Percentiles rank a stretch among this genome's conserved stretches.
Conservation (phyloP, 2,797 vertebrate genomes). For the Hemibagrus guttatus region DNA sequence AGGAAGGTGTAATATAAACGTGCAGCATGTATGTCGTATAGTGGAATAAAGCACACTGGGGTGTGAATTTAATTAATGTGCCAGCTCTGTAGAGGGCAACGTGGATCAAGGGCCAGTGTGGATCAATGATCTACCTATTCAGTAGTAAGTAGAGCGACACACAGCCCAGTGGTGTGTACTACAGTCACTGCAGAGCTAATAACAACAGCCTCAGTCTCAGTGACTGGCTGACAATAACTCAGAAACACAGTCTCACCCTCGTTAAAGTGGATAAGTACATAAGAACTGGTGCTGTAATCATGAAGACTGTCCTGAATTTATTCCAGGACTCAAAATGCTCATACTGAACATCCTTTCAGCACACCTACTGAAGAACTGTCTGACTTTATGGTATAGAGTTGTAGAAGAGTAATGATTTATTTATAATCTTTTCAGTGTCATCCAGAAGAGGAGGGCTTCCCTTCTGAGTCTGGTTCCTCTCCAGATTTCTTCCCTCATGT, state of each 20-base stretch:
- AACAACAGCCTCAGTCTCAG: slow-evolving; percentile 49
- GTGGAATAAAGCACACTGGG: slow-evolving; percentile 84
- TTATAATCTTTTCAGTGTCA: neutral
- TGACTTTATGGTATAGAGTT: neutral
- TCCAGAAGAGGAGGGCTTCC: neutral
- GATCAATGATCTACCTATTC: slow-evolving; percentile 75
- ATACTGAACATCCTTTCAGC: neutral
- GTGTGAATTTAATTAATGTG: slow-evolving; percentile 85
- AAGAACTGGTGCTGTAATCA: neutral
- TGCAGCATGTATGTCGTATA: slow-evolving; percentile 84
- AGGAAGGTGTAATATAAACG: slow-evolving; percentile 79
- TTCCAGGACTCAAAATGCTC: neutral
- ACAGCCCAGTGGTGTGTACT: slow-evolving; percentile 25
- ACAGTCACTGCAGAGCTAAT: slow-evolving; percentile 55
- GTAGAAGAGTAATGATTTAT: slow-evolving; percentile 1
- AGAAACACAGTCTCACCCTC: neutral
- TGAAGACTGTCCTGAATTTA: neutral
- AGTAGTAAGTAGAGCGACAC: slow-evolving; percentile 70
- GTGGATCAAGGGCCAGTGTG: slow-evolving; percentile 69
- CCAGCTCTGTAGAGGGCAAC: slow-evolving; percentile 78
- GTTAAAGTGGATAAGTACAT: slow-evolving; percentile 20
- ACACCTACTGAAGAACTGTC: no score
- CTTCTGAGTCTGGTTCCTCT: neutral
- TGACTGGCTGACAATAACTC: slow-evolving; percentile 54
- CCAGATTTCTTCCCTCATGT: neutral